A percentile compares a stretch with the other conserved stretches of the same genome.
Evolutionary conservation across 2,888 invertebrate genomes (phyloP).

Genomic region (Hanleya hanleyi): DNA sequence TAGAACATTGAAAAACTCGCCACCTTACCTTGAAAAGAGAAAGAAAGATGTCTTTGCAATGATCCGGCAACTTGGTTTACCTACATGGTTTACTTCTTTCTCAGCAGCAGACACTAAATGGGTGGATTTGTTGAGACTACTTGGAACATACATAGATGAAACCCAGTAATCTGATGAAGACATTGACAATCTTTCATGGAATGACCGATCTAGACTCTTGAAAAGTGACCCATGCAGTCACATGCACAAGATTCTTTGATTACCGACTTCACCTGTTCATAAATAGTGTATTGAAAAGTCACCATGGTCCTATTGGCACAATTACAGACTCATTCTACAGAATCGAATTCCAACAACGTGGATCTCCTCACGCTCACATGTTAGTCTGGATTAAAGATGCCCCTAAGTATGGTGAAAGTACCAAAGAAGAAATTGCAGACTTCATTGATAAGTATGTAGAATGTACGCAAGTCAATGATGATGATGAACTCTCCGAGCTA

Average conservation of each 20-base stretch:
- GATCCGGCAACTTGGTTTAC: no score
- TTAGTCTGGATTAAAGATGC: constrained; percentile 1
- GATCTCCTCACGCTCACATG: neutral
- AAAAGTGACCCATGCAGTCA: constrained; percentile 5
- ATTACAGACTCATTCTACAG: neutral
- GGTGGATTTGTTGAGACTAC: no score
- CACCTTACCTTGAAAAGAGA: no score
- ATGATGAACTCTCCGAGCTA: neutral
- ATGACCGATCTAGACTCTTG: no score
- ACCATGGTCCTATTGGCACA: neutral
- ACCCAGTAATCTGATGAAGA: no score
- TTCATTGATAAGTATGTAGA: constrained; percentile 6
- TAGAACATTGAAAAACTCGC: no score
- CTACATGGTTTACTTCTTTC: no score
- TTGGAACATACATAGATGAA: no score
- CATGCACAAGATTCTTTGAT: constrained; percentile 2
- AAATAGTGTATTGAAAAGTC: neutral
- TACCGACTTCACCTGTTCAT: constrained; percentile 2
- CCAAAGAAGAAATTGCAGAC: neutral
- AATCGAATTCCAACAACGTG: neutral
- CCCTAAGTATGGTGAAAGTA: constrained; percentile 4
- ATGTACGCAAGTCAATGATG: no score
- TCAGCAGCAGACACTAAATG: no score
- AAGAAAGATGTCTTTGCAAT: no score
- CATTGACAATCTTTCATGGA: no score